Base-by-base conservation (phyloP, 2,888 invertebrate species). In the Trachelus tabidus region DNA sequence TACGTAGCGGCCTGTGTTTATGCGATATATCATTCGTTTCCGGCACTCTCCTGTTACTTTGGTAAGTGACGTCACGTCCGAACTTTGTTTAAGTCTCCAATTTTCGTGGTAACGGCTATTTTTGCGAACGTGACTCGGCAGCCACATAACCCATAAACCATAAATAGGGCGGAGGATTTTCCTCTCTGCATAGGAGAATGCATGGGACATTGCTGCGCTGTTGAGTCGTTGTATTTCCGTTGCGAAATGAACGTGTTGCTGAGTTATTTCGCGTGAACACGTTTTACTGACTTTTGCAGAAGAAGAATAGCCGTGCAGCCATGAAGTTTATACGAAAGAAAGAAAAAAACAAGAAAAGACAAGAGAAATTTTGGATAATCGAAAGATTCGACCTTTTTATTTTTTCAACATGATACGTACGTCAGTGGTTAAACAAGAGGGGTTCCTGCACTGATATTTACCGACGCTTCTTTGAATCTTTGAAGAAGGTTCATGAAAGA, bases 41-140 rank as follows among this genome's bases (percentile, higher is more conserved):
- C 74, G 74, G 33, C 33, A 71, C 71, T 71, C 4, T 23, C 12
- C 71, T 2, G 71, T 71, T 33, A 33, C 23, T n/a, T 9, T 30
- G 30, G 74, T 74, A 74, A 56, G 31, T 37, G 74, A 74, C 74
- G 74, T 74, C 74, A 74, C 74, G 35, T 73, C 76, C 74, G n/a
- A 76, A 76, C 76, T 76, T 76, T 71, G 35, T 76, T 71, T 71
- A 31, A 31, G 71, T 34, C 34, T 71, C 33, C 31, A 71, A 34
- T 34, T 71, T 71, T 71, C 71, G 71, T 31, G 31, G 31, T 71
- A 71, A 34, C 31, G 71, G 31, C 34, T 71, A 71, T 71, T 71
- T 71, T 71, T 34, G 31, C 71, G 33, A 31, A 34, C 71, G 31
- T 15, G 9, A 56, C 56, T 56, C 56, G 56, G 9, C 56, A 56